These are phyloP conservation scores for Galago senegalensis DNA, from an alignment of 2,797 vertebrate species.

Conservation along the genomic window DNA sequence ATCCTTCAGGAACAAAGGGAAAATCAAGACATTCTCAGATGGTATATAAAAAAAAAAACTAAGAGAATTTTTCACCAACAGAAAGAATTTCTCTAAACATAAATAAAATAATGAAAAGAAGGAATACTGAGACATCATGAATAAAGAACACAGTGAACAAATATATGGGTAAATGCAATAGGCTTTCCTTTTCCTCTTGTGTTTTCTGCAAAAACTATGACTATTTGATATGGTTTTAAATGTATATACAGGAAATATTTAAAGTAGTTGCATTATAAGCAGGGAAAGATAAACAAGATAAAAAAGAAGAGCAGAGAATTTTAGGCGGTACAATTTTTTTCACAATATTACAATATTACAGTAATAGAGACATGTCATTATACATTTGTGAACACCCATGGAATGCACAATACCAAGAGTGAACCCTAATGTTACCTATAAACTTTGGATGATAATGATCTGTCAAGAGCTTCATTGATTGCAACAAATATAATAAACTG, in stretches of 20 bases:
- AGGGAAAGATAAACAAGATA: neutral
- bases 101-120: neutral
- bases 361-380: neutral
- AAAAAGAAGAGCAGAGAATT: neutral
- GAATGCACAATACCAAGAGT: neutral
- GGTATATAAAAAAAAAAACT: neutral
- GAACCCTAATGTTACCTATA: neutral
- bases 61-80: neutral
- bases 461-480: neutral
- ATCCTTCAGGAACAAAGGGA: neutral
- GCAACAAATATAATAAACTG: neutral
- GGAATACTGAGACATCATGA: neutral
- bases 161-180: neutral
- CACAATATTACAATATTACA: neutral
- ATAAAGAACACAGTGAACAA: neutral
- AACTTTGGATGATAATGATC: neutral
- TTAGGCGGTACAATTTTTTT: neutral
- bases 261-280: neutral
- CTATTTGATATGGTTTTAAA: neutral
- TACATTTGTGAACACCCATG: neutral
- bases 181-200: neutral
- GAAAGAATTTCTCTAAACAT: neutral
- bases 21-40: neutral
- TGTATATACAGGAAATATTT: neutral
- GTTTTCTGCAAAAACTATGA: neutral